Percentiles rank a stretch among this genome's conserved stretches.
Conservation (phyloP, 2,888 invertebrate genomes). For the Chymomyza caudatula region DNA sequence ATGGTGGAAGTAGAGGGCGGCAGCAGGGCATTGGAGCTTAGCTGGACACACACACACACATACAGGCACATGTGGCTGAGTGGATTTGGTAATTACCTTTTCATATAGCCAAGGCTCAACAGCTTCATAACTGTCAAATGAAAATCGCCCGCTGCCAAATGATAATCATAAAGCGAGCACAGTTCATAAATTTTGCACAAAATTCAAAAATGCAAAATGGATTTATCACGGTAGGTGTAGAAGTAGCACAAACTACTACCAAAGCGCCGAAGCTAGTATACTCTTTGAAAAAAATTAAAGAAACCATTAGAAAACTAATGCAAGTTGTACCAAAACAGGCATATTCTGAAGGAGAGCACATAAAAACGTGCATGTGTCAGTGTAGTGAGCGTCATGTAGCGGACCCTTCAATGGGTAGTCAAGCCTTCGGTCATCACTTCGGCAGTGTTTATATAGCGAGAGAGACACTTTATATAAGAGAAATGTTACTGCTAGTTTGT, state of each 20-base stretch:
- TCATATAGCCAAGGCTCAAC: not conserved
- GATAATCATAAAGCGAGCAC: not conserved
- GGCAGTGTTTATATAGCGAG: too few relatives aligned
- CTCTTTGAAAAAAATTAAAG: not conserved
- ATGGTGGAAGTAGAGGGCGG: not conserved
- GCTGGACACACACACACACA: not conserved
- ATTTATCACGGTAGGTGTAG: not conserved
- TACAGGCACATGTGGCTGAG: not conserved
- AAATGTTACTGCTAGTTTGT: too few relatives aligned
- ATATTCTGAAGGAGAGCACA: too few relatives aligned
- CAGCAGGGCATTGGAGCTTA: not conserved
- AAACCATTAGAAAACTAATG: too few relatives aligned
- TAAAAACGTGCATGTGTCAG: too few relatives aligned
- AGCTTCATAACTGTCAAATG: slow-evolving; percentile 28
- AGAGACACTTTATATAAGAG: too few relatives aligned
- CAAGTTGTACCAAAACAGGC: too few relatives aligned
- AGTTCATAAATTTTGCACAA: slow-evolving; percentile 51
- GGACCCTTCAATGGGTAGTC: too few relatives aligned
- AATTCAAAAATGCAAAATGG: not conserved
- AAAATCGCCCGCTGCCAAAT: not conserved
- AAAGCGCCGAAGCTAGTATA: not conserved
- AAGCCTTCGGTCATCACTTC: too few relatives aligned
- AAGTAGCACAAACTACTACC: not conserved
- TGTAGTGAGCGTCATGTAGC: too few relatives aligned
- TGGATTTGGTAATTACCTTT: not conserved